A percentile compares a stretch with the other conserved stretches of the same genome.
Conservation (phyloP, 1,140 invertebrate genomes). For the Drosophila sp. region DNA sequence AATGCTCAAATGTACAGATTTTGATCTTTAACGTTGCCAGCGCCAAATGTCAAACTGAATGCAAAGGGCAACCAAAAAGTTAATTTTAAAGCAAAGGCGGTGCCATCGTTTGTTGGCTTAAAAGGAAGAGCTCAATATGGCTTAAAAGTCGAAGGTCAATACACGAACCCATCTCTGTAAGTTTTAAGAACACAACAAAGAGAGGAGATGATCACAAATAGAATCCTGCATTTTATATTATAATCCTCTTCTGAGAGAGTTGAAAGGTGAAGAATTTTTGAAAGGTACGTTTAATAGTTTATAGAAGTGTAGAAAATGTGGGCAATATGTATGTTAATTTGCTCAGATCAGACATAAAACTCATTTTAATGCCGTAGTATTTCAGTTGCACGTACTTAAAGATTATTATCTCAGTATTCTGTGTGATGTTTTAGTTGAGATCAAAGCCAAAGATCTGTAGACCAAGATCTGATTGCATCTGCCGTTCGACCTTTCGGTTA, state of each 20-base stretch:
- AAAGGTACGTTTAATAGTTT: too few species aligned
- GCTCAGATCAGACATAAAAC: too few species aligned
- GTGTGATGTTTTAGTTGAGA: neutral
- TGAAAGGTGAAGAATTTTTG: too few species aligned
- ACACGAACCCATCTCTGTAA: neutral
- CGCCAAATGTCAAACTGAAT: conserved; percentile 55
- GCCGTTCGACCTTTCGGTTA: conserved; percentile 50
- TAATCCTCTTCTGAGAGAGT: too few species aligned
- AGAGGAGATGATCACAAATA: too few species aligned
- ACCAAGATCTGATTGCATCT: conserved; percentile 15
- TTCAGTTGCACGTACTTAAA: neutral
- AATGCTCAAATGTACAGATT: conserved; percentile 24
- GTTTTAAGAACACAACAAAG: too few species aligned
- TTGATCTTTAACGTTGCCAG: conserved; percentile 57
- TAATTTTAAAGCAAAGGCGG: conserved; percentile 6
- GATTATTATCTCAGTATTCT: neutral
- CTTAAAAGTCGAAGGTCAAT: neutral
- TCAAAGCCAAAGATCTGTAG: neutral
- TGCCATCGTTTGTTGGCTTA: neutral
- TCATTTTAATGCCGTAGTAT: too few species aligned
- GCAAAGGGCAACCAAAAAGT: conserved; percentile 51
- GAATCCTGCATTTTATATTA: too few species aligned
- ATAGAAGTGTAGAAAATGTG: too few species aligned
- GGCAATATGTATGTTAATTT: too few species aligned
- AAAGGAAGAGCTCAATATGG: conserved; percentile 5